Evolutionary conservation across 2,888 invertebrate genomes (phyloP).

Genomic region (Aelia acuminata): DNA sequence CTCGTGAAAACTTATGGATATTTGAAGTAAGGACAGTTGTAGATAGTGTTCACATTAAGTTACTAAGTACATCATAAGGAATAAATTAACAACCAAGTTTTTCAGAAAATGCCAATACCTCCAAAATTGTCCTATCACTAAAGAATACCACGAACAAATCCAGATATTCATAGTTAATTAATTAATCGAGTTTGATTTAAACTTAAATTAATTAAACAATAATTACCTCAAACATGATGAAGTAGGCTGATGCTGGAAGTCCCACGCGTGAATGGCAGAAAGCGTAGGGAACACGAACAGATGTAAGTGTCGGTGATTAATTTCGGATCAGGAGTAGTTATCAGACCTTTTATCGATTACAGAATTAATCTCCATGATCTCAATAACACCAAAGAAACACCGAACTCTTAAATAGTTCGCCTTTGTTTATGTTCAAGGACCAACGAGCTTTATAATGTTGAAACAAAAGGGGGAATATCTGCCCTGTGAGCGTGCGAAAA

Average conservation of each 20-base stretch:
- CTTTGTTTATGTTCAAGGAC: conserved; percentile 21
- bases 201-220: not conserved
- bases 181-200: not conserved
- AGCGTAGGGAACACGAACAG: not conserved
- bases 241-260: not conserved
- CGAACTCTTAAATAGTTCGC: not conserved
- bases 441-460: not conserved
- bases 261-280: not conserved
- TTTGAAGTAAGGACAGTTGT: no score
- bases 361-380: not conserved
- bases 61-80: no score
- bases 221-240: not conserved
- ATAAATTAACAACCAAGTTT: no score
- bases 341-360: conserved; percentile 10
- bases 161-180: not conserved
- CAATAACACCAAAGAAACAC: not conserved
- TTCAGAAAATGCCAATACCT: no score
- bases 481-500: not conserved
- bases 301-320: not conserved
- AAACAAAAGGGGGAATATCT: not conserved
- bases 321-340: not conserved
- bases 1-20: no score
- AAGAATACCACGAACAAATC: not conserved
- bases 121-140: not conserved
- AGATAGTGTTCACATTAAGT: no score